Evolutionary conservation across 1,140 invertebrate species (phyloP), one percentile per base, ranked within the genome.

Genomic region (Meteorus sp.): DNA sequence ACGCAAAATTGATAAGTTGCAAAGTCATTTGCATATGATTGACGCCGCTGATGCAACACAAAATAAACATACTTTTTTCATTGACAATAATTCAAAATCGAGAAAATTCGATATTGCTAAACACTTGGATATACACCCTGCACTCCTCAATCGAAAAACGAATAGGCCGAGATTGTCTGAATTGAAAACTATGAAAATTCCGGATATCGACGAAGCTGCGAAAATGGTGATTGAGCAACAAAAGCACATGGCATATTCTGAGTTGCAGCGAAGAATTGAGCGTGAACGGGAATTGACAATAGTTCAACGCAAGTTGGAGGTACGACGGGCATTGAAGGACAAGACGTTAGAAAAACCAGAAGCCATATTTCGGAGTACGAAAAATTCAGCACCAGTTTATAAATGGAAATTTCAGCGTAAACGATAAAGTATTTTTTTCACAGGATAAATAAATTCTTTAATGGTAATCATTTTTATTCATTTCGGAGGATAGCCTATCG

Each of bases 371-470:
- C 74, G 79, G 11, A 93, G 85, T 2, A 88, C 88, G 0, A 88
- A 88, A 63, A 72, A 84, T 23, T 75, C 84, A 13, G 86, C 94
- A 4, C 90, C 94, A 1, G 82, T 95, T 6, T 97, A 93, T 73
- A 83, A 88, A 72, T 98, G 94, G 86, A 88, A 87, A 63, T 93
- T 88, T 72, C 86, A 94, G 73, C 84, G 95, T 56, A 96, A 96
- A 77, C 66, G 65, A 53, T 79, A 53, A 71, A 19, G 22, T n/a
- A 6, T 48, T 25, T 2, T n/a, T 25, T 39, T 4, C 3, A 13
- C 15, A 39, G 3, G 27, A 9, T 15, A 39, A 39, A 27, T 29
- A 48, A 27, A 48, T 25, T 48, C 13, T 48, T 17, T 1, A 13
- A 27, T 39, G 27, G 27, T 29, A 29, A 5, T 29, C 4, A 29